phyloP scores from a whole-genome alignment of 2,888 invertebrate genomes.

The Leptopterna dolabrata region DNA sequence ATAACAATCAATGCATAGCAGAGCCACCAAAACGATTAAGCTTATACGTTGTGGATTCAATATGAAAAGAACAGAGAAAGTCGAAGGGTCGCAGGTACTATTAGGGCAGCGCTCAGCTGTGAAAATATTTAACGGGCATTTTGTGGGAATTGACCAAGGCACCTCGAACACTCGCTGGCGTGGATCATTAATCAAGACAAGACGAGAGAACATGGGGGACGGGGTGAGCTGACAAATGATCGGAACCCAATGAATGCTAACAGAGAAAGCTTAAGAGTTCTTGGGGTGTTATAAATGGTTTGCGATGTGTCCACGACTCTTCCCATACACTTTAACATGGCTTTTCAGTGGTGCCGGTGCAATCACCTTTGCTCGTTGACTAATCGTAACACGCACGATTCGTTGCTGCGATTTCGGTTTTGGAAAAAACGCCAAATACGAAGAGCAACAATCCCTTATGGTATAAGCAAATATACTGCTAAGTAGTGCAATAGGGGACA shows the following conservation, averaged over 20 bases:
- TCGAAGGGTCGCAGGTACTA: background rate
- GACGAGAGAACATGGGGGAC: background rate
- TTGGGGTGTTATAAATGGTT: slow-evolving; percentile 33
- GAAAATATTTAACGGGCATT: slow-evolving; percentile 49
- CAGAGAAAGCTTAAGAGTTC: slow-evolving; percentile 40
- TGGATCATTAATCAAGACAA: slow-evolving; percentile 38
- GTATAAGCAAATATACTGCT: too few species aligned
- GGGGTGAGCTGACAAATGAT: slow-evolving; percentile 42
- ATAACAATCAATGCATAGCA: too few species aligned
- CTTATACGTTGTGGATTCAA: background rate
- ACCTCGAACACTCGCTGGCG: background rate
- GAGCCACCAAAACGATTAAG: background rate
- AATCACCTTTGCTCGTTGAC: background rate
- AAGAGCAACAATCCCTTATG: too few species aligned
- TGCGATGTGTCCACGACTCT: background rate
- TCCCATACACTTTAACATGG: background rate
- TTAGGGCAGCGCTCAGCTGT: slow-evolving; percentile 41
- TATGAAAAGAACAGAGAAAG: background rate
- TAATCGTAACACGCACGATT: too few species aligned
- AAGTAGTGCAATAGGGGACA: too few species aligned
- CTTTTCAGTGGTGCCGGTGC: background rate
- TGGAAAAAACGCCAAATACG: too few species aligned
- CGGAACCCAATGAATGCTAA: slow-evolving; percentile 49
- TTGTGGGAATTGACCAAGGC: slow-evolving; percentile 5
- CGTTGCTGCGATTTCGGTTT: too few species aligned